Base-by-base conservation (phyloP, 2,113 vertebrate genomes). In the Tenrec ecaudatus region DNA sequence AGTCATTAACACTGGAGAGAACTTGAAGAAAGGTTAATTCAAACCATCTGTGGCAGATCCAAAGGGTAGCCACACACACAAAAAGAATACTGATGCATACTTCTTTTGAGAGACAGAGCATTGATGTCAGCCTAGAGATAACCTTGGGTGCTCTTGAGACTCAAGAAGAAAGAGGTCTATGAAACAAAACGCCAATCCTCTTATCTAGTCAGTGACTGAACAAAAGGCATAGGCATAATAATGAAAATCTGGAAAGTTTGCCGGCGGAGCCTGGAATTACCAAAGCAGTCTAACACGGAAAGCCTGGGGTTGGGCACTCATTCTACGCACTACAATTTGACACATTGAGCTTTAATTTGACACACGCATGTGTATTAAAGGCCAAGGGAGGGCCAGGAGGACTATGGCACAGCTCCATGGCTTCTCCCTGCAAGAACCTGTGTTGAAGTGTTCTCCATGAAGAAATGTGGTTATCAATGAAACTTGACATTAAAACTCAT, bases 1-100 rank as follows among this genome's bases (percentile, higher is more conserved):
- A 93, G 47, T 94, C 88, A 92, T 95, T 96, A 95, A 96, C 79
- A 96, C 75, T 25, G 79, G 19, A 17, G 33, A 83, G 75, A 93
- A 88, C 85, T 79, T 93, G 40, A 92, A 91, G 53, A 86, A 92
- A 95, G 85, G 83, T 96, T 93, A 95, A 96, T 88, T 79, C 6
- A 91, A 93, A 93, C 85, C 93, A 94, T 82, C 31, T 89, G 75
- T 95, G 40, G 60, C 14, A 92, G 57, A 66, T 47, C 3, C 16
- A 78, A 91, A 80, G 79, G 29, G 27, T 90, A 85, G 76, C n/a
- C 20, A 71, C 8, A 33, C 12, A 62, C 16, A 31, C 68, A 86
- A 33, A 83, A 73, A 58, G 57, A 85, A 0, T 33, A 81, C 6
- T 83, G 75, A 75, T 66, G 83, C 16, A 87, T 22, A 47, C 4